Percentiles rank a stretch among this genome's conserved stretches.
Conservation (phyloP, 2,888 invertebrate genomes). For the Perithous albicinctus region DNA sequence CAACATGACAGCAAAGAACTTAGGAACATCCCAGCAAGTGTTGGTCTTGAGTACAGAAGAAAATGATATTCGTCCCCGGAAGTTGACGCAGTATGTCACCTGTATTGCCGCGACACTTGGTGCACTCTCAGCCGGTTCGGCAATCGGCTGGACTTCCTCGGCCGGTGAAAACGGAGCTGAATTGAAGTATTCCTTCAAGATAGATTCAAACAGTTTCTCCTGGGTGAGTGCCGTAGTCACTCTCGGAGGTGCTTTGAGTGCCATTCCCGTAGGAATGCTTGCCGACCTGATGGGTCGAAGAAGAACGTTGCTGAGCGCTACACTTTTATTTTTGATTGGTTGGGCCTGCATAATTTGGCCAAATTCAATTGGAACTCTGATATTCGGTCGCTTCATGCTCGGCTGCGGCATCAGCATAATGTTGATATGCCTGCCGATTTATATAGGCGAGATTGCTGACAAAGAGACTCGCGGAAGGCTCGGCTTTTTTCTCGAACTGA, state of each 20-base stretch:
- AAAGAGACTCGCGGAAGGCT: constrained; percentile 93
- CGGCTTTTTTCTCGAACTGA: constrained; percentile 95
- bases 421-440: constrained; percentile 93
- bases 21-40: neutral
- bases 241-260: constrained; percentile 90
- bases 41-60: neutral
- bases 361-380: constrained; percentile 87
- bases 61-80: constrained; percentile 69
- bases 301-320: constrained; percentile 88
- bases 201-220: constrained; percentile 86
- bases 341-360: constrained; percentile 92
- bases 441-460: constrained; percentile 94
- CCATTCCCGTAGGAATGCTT: constrained; percentile 89
- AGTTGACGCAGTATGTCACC: constrained; percentile 88
- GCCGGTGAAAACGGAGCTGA: constrained; percentile 85
- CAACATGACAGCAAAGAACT: neutral
- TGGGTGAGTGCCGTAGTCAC: constrained; percentile 91
- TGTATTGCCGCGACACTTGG: constrained; percentile 91
- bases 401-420: constrained; percentile 93
- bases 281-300: constrained; percentile 91
- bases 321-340: constrained; percentile 90
- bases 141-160: constrained; percentile 92
- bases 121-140: constrained; percentile 91
- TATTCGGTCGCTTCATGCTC: constrained; percentile 89
- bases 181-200: constrained; percentile 86